Base-by-base conservation (phyloP, 2,797 vertebrate genomes). In the Eulemur rubriventer region DNA sequence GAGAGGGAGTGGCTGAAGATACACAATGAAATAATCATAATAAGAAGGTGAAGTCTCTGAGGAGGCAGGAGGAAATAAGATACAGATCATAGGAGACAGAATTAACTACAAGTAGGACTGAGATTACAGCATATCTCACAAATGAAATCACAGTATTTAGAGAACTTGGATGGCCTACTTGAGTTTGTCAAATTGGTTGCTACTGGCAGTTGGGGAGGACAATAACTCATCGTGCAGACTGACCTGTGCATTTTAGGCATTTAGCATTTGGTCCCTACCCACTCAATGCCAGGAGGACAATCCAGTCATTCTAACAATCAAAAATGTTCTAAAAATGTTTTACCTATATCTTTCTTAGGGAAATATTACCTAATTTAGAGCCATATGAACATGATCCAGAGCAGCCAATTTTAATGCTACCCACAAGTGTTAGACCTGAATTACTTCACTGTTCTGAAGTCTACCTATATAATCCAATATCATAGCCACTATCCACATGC, bases 301-400 rank as follows among this genome's bases (percentile, higher is more conserved):
- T 43, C 13, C 17, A 18, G 3, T 41, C 55, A 89, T 50, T 76
- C 3, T 46, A 59, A 70, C 46, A 67, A 61, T 17, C 30, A 65
- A 70, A 81, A 89, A 73, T 82, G 14, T 20, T 20, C 57, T 83
- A 41, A 85, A 73, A 30, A 61, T 59, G 76, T 75, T 38, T 20
- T 26, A 69, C 35, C 6, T 82, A 6, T 72, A 38, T 59, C 30
- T 95, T 86, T 59, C 20, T 13, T 72, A 78, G 18, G 20, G 22
- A 85, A 90, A 12, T 75, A 95, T 43, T 76, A 24, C 12, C 38
- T 41, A 61, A 35, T 79, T 76, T 90, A 96, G 67, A 91, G 69
- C 33, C 57, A 82, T 30, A 48, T 86, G 43, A 96, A 30, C 7
- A 46, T 73, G 26, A 72, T 35, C 20, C 83, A 28, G 18, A 73